A percentile compares a stretch with the other conserved stretches of the same genome.
Conservation (phyloP, 2,797 vertebrate species). For the Alexandromys oeconomus region DNA sequence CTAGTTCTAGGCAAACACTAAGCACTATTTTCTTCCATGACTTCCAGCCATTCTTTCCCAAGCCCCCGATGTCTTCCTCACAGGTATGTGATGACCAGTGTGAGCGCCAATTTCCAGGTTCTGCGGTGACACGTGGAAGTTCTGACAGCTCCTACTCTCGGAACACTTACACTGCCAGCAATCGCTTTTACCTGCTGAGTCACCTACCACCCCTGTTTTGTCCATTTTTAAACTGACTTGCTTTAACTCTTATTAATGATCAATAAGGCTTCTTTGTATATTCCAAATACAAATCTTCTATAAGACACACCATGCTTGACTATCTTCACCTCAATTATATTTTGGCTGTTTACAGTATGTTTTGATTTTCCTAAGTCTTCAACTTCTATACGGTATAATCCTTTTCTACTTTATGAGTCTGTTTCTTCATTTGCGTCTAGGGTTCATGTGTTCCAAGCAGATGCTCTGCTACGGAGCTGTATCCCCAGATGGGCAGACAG, state of each 20-base stretch:
- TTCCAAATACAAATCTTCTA: slow-evolving; percentile 9
- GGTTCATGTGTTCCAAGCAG: background rate
- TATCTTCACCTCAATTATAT: background rate
- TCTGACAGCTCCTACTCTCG: background rate
- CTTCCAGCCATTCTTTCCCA: background rate
- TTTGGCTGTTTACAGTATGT: background rate
- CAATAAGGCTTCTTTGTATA: background rate
- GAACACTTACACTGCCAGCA: background rate
- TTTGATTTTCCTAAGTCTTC: slow-evolving; percentile 31
- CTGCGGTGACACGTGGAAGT: background rate
- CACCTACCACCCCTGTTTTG: background rate
- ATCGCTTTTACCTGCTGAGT: background rate
- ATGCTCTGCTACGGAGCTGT: background rate
- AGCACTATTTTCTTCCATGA: background rate
- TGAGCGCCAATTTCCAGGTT: background rate
- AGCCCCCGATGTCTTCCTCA: background rate
- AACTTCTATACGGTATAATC: background rate
- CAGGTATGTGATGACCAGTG: background rate
- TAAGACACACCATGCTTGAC: background rate
- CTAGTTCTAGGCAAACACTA: background rate
- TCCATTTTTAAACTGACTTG: background rate
- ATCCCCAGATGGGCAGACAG: background rate
- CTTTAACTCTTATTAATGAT: slow-evolving; percentile 14
- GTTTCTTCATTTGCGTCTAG: background rate
- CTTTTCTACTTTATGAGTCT: background rate